phyloP scores from a whole-genome alignment of 53 echinoderm and acorn worm species.

The Luidia sarsii region DNA sequence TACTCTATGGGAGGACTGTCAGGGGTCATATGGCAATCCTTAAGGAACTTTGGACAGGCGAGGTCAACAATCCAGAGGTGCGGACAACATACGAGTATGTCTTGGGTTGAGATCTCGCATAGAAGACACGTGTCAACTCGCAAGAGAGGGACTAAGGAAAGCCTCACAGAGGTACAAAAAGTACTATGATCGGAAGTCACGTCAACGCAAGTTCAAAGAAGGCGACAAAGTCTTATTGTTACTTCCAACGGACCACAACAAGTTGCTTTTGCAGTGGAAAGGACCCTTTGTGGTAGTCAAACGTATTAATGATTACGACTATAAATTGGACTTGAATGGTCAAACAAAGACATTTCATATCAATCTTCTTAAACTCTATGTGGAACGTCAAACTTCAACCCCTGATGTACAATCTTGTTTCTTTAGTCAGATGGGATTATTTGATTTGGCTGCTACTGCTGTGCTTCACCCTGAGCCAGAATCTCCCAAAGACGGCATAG shows the following conservation, averaged over 20 bases:
- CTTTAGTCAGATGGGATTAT: background rate
- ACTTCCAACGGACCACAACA: constrained; percentile 53
- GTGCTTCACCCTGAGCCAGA: constrained; percentile 19
- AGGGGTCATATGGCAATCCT: constrained; percentile 59
- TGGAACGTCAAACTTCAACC: background rate
- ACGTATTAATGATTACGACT: background rate
- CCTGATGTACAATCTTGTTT: background rate
- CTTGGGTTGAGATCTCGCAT: constrained; percentile 42
- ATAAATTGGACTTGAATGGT: constrained; percentile 15
- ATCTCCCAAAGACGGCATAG: background rate
- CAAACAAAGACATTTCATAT: constrained; percentile 44
- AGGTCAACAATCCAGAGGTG: constrained; percentile 18
- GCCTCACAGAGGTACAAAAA: constrained; percentile 31
- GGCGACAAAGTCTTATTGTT: constrained; percentile 53
- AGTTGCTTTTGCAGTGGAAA: constrained; percentile 52
- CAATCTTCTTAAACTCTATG: constrained; percentile 36
- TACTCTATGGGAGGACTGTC: constrained; percentile 45
- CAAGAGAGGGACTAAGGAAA: constrained; percentile 29
- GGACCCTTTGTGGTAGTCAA: constrained; percentile 40
- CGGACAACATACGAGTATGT: constrained; percentile 63
- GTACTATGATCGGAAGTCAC: constrained; percentile 47
- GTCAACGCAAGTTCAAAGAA: constrained; percentile 27
- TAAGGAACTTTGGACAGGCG: constrained; percentile 48
- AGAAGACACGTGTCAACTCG: constrained; percentile 49
- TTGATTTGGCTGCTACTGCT: constrained; percentile 5